Evolutionary conservation across 2,888 invertebrate genomes (phyloP).

Genomic region (Hypsopygia costalis): DNA sequence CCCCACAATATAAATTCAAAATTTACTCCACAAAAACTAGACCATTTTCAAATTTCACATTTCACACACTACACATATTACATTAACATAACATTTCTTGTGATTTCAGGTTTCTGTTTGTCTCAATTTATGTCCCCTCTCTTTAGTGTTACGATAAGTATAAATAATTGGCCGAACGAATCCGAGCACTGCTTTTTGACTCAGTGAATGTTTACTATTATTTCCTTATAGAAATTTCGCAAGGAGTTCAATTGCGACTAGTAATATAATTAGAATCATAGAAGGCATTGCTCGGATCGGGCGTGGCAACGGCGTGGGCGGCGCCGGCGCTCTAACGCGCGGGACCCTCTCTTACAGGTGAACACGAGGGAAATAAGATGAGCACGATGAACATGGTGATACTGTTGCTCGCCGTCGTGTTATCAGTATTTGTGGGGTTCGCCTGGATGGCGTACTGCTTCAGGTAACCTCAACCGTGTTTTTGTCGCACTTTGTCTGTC

Average conservation of each 20-base stretch:
- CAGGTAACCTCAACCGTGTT: constrained; percentile 85
- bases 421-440: constrained; percentile 97
- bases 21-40: too few species aligned
- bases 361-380: constrained; percentile 89
- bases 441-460: constrained; percentile 97
- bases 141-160: constrained; percentile 19
- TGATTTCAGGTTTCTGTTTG: constrained; percentile 65
- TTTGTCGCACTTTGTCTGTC: constrained; percentile 72
- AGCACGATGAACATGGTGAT: constrained; percentile 95
- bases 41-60: not conserved
- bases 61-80: not conserved
- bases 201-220: too few species aligned
- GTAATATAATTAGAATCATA: too few species aligned
- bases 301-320: constrained; percentile 52
- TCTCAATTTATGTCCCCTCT: constrained; percentile 55
- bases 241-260: too few species aligned
- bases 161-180: constrained; percentile 45
- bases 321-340: constrained; percentile 76
- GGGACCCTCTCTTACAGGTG: constrained; percentile 84
- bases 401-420: constrained; percentile 95
- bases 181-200: constrained; percentile 74
- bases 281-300: constrained; percentile 62
- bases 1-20: too few species aligned
- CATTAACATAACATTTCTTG: constrained; percentile 28
- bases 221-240: too few species aligned